Evolutionary conservation across 1,140 invertebrate species (phyloP), one percentile per base, ranked within the genome.

Genomic region (Neodiprion lecontei): DNA sequence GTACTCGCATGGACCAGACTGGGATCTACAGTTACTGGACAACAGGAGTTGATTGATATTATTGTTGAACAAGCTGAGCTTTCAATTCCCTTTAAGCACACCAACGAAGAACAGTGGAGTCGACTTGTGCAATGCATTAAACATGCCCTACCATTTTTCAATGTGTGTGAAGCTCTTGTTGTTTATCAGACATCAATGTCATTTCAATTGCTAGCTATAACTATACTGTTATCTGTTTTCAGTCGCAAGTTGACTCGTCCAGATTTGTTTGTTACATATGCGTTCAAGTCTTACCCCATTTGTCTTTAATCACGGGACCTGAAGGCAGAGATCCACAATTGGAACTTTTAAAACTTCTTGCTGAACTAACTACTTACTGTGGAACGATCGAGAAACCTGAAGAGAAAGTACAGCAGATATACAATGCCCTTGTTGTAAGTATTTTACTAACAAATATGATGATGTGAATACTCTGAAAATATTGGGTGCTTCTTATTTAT

Each of bases 221-320:
- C 23, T 23, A 48, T 23, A 17, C 12, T 40, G 61, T 72, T 65
- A 69, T 28, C 50, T 74, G 75, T 84, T 91, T 91, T 70, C 88
- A 97, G 95, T 91, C 94, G 75, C 95, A 96, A 88, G 93, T 97
- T 11, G 93, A 96, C 86, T 97, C 97, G 1, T 95, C 93, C 47
- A 92, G 92, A 79, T 98, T 97, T 89, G 92, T 98, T 11, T 91
- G 91, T 8, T 97, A 97, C 81, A 94, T 97, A 81, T 97, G 96
- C 89, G 92, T 95, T 67, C 91, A 96, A 91, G 92, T 98, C 50
- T 84, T 98, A 72, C 93, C 94, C 14, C 87, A 90, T 72, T 84
- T 94, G 21, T 84, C 87, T 47, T 81, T 90, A 28, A 87, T 88
- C 69, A 87, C 87, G 72, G 84, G 91, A 76, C 90, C 91, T 49